Evolutionary conservation across 1,140 invertebrate species (phyloP).

Genomic region (Mactra quadrangularis): DNA sequence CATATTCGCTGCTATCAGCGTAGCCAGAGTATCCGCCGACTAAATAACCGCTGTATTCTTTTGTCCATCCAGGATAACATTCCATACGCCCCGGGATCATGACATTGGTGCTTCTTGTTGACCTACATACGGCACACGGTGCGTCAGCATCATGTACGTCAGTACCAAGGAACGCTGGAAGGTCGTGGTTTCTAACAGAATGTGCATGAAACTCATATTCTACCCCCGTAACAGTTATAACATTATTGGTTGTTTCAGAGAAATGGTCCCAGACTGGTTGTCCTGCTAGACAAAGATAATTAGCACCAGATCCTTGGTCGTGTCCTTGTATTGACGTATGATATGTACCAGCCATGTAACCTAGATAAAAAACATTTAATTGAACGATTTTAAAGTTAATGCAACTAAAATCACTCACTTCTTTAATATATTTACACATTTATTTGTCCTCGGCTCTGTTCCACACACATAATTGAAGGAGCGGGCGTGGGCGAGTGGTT

Average conservation of each 20-base stretch:
- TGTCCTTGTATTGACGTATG: background rate
- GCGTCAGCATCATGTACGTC: background rate
- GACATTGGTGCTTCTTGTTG: background rate
- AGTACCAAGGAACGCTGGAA: background rate
- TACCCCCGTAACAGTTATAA: slow-evolving; percentile 10
- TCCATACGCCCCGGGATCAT: slow-evolving; percentile 4
- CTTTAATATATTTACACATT: no score
- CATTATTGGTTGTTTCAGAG: background rate
- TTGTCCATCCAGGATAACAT: slow-evolving; percentile 59
- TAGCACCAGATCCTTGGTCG: background rate
- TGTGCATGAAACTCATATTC: slow-evolving; percentile 13
- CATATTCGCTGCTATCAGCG: slow-evolving; percentile 3
- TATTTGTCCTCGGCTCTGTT: no score
- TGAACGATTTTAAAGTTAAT: no score
- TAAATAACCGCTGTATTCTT: slow-evolving; percentile 64
- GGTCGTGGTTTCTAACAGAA: background rate
- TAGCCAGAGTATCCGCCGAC: slow-evolving; percentile 47
- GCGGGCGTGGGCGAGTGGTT: no score
- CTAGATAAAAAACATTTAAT: slow-evolving; percentile 8
- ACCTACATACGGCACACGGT: slow-evolving; percentile 4
- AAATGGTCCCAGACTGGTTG: slow-evolving; percentile 18
- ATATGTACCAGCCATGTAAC: slow-evolving; percentile 46
- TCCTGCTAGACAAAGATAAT: slow-evolving; percentile 31
- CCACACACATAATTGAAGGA: no score
- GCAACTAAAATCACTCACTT: no score